Base-by-base conservation (phyloP, 2,888 invertebrate species). In the Chrysolina americana region DNA sequence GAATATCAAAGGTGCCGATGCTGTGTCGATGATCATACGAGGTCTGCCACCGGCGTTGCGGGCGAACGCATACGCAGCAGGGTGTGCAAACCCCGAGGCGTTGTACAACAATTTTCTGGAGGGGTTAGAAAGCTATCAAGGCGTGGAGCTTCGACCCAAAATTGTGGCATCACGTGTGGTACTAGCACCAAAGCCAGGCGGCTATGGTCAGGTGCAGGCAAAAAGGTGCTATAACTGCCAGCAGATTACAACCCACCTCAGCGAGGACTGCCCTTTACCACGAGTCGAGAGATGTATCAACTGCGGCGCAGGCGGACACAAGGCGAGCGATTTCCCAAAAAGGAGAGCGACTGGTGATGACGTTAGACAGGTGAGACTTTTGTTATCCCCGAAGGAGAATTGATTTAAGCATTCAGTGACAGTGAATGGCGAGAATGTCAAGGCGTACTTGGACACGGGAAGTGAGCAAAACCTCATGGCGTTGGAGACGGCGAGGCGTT, bases 1-100 rank as follows among this genome's bases (percentile, higher is more conserved):
- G 28, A 23, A 68, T 11, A 17, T 78, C 15, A 48, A 70, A n/a
- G 65, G 71, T 41, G 70, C 65, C 9, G 66, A 69, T 15, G 68
- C 76, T 1, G 70, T 77, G 3, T 77, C 77, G 0, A 76, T 70
- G 17, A 62, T 77, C n/a, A 78, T 78, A 8, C 53, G 64, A 56
- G 77, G 77, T 0, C 28, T 79, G 11, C 74, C 76, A 6, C 19
- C 64, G 23, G 64, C 75, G 9, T 70, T 74, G 5, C 72, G 71
- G 47, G 70, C 75, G 1, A 77, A 78, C 64, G 77, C 77, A 9
- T 41, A 75, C n/a, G 78, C 75, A 21, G 68, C 56, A 77, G 65
- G 47, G n/a, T n/a, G n/a, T n/a, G n/a, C n/a, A n/a, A n/a, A n/a
- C n/a, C n/a, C n/a, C n/a, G n/a, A n/a, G n/a, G n/a, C n/a, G 28